Conservation (phyloP, 2,888 invertebrate genomes). For the Drepanosiphum platanoidis region DNA sequence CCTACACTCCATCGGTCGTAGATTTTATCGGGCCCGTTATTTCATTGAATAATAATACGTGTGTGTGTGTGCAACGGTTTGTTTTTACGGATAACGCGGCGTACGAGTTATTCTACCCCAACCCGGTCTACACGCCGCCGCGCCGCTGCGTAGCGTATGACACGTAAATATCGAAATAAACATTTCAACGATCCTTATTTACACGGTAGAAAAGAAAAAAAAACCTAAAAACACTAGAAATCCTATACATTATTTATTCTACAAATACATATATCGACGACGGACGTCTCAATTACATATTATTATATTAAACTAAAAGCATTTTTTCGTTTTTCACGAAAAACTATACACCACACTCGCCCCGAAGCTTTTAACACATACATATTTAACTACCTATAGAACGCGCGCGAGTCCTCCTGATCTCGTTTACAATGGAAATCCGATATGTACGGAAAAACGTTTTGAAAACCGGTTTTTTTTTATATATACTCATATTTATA, state of each 20-base stretch:
- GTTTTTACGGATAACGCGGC: neutral
- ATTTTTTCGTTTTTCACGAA: neutral
- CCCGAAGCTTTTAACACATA: slow-evolving; percentile 30
- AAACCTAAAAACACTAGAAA: neutral
- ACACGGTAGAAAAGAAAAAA: neutral
- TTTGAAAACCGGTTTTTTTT: slow-evolving; percentile 18
- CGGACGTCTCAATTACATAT: neutral
- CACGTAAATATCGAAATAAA: neutral
- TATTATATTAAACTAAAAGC: neutral
- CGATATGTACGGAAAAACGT: slow-evolving; percentile 23
- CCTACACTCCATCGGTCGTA: neutral
- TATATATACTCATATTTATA: neutral
- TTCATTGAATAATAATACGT: neutral
- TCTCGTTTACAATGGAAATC: slow-evolving; percentile 24
- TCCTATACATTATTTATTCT: slow-evolving; percentile 1
- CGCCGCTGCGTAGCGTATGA: neutral
- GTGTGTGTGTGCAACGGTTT: neutral
- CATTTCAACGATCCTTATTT: slow-evolving; percentile 1
- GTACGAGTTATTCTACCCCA: neutral
- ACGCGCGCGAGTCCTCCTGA: too few relatives aligned
- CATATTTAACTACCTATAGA: neutral
- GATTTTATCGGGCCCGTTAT: neutral
- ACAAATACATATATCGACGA: neutral
- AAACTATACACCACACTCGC: neutral
- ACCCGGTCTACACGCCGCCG: neutral